A percentile compares a stretch with the other conserved stretches of the same genome.
Evolutionary conservation across 2,113 vertebrate species (phyloP).

Genomic region (Pipra filicauda): DNA sequence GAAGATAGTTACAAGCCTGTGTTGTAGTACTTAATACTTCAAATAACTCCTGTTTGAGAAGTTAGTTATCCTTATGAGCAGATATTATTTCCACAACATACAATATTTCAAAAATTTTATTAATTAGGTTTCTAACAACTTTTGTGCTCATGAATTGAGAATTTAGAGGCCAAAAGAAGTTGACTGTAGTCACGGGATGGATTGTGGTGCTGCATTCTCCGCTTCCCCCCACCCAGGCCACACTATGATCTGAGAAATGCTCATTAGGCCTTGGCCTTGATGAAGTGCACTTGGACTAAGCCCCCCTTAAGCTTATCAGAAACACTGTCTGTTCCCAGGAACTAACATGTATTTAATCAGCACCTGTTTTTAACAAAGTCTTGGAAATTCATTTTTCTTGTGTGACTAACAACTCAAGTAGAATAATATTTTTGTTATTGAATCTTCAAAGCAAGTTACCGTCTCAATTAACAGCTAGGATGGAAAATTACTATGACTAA

Average conservation of each 20-base stretch:
- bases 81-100: neutral
- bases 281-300: neutral
- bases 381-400: neutral
- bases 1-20: neutral
- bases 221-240: neutral
- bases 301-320: neutral
- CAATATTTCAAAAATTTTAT: neutral
- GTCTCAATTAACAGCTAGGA: neutral
- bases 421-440: neutral
- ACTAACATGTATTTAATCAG: neutral
- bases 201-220: neutral
- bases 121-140: neutral
- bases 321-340: neutral
- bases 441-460: neutral
- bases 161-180: neutral
- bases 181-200: rapidly evolving
- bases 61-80: neutral
- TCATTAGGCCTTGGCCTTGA: rapidly evolving
- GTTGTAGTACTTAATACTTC: neutral
- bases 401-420: neutral
- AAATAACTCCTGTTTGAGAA: neutral
- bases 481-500: neutral
- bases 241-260: neutral
- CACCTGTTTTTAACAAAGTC: neutral
- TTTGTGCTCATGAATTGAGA: neutral